Conservation (phyloP, 2,113 vertebrate species). For the Podarcis raffonei region DNA sequence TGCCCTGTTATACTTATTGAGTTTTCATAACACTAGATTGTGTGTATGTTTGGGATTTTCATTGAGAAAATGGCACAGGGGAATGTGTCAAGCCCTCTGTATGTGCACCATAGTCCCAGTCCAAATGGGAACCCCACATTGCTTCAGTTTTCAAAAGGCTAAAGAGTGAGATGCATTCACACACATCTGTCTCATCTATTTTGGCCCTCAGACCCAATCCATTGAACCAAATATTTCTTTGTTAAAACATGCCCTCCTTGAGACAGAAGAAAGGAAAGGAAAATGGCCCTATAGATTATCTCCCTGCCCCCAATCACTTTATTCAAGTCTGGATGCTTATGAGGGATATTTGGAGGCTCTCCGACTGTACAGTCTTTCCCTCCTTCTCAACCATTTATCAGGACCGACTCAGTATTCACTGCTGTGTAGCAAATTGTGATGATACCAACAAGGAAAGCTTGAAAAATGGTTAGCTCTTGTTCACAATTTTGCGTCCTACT, state of each 20-base stretch:
- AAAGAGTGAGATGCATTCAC: neutral
- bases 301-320: neutral
- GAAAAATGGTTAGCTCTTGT: slow-evolving; percentile 68
- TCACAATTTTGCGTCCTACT: slow-evolving; percentile 78
- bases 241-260: neutral
- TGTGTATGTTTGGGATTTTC: neutral
- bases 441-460: slow-evolving; percentile 50
- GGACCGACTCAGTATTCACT: slow-evolving; percentile 52
- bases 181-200: neutral
- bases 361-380: neutral
- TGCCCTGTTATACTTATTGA: neutral
- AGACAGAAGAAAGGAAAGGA: neutral
- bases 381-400: slow-evolving; percentile 15
- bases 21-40: neutral
- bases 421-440: slow-evolving; percentile 67
- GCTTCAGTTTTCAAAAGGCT: neutral
- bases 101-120: neutral
- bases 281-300: neutral
- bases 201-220: neutral
- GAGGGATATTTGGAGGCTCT: slow-evolving; percentile 20
- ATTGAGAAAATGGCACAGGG: neutral
- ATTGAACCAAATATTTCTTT: neutral
- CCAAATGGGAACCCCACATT: neutral
- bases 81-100: neutral
- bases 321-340: neutral